phyloP scores from a whole-genome alignment of 2,888 invertebrate species.

The Xanthostigma xanthostigma region DNA sequence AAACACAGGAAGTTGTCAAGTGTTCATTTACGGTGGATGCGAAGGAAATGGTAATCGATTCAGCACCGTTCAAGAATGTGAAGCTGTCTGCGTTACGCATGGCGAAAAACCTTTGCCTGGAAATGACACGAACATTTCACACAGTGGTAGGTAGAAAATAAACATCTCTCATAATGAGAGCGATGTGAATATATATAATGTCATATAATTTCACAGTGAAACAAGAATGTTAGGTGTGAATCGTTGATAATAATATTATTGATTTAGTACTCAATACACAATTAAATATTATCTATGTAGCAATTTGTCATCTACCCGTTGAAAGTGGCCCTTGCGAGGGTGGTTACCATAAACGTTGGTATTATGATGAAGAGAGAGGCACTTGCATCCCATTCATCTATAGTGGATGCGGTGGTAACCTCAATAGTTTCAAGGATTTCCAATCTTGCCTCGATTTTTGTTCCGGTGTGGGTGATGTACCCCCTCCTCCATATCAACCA shows the following conservation, averaged over 20 bases:
- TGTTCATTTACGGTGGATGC: conserved; percentile 71
- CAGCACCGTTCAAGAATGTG: conserved; percentile 56
- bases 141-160: conserved; percentile 20
- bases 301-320: conserved; percentile 47
- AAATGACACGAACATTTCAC: conserved; percentile 25
- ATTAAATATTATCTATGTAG: conserved; percentile 23
- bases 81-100: conserved; percentile 48
- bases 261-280: conserved; percentile 9
- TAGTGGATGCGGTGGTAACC: conserved; percentile 76
- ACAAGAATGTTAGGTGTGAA: not conserved
- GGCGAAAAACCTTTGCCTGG: conserved; percentile 35
- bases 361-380: conserved; percentile 49
- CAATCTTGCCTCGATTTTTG: conserved; percentile 53
- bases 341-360: conserved; percentile 46
- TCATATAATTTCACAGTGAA: not conserved
- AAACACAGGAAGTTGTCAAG: conserved; percentile 41
- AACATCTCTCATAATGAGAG: not conserved
- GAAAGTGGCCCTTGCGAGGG: conserved; percentile 44
- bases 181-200: not conserved
- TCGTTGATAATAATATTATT: conserved; percentile 6
- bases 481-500: not conserved
- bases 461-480: conserved; percentile 9
- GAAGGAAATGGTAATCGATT: conserved; percentile 75
- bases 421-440: conserved; percentile 67
- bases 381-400: conserved; percentile 70